phyloP scores from a whole-genome alignment of 37 sponge, comb jelly and placozoan species.

The Crambe crambe region DNA sequence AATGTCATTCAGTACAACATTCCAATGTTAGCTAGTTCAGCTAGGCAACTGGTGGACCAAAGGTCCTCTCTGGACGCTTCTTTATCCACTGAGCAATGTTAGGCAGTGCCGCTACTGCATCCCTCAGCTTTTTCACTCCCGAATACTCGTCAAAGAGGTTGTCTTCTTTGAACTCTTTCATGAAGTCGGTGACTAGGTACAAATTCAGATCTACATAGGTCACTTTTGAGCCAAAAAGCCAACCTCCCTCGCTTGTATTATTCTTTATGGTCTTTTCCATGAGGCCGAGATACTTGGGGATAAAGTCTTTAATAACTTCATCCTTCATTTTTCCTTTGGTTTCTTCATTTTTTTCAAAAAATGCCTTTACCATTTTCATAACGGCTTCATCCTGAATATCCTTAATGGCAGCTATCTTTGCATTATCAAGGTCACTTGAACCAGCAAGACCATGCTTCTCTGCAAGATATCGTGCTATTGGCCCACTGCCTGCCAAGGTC shows the following conservation, averaged over 20 bases:
- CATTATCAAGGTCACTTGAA: conserved; percentile 28
- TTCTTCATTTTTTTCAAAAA: conserved; percentile 47
- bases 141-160: conserved; percentile 30
- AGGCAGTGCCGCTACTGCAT: conserved; percentile 29
- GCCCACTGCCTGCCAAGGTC: conserved; percentile 39
- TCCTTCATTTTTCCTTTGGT: conserved; percentile 21
- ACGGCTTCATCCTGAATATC: conserved; percentile 35
- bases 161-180: not conserved
- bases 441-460: conserved; percentile 59
- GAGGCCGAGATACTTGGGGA: conserved; percentile 7
- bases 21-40: not conserved
- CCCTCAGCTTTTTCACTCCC: conserved; percentile 11
- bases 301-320: conserved; percentile 10
- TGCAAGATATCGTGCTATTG: conserved; percentile 59
- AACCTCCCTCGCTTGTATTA: conserved; percentile 12
- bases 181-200: not conserved
- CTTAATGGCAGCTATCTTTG: conserved; percentile 36
- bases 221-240: conserved; percentile 42
- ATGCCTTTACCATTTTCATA: not conserved
- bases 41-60: not conserved
- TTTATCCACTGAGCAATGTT: conserved; percentile 64
- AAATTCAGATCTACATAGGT: conserved; percentile 48
- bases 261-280: conserved; percentile 15
- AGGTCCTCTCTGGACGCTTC: conserved; percentile 36
- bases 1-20: not conserved